Conservation (phyloP, 2,113 vertebrate species). For the Dolichotis patagonum region DNA sequence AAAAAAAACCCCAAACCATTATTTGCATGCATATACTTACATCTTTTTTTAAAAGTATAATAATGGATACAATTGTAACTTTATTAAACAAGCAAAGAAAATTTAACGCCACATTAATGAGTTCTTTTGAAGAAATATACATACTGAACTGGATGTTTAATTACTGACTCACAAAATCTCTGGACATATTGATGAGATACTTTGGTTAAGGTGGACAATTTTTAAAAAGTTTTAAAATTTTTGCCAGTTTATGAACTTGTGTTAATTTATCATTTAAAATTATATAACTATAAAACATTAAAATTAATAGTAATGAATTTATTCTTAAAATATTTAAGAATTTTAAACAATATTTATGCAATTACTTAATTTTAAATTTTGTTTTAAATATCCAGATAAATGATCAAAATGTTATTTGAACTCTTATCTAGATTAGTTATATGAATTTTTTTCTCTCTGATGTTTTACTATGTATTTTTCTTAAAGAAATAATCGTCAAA, state of each 20-base stretch:
- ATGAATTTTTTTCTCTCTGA: not conserved
- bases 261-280: not conserved
- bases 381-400: not conserved
- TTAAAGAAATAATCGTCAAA: not conserved
- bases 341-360: not conserved
- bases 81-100: not conserved
- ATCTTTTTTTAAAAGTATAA: not conserved
- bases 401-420: not conserved
- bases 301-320: not conserved
- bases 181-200: not conserved
- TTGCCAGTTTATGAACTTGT: not conserved
- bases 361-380: not conserved
- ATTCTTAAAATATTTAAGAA: not conserved
- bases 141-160: not conserved
- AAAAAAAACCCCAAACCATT: constrained; percentile 28
- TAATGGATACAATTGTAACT: not conserved
- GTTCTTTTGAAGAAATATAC: not conserved
- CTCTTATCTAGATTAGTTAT: not conserved
- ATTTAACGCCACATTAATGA: not conserved
- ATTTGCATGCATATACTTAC: not conserved
- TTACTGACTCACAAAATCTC: not conserved
- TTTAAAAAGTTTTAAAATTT: not conserved
- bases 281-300: not conserved
- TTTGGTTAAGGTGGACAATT: not conserved
- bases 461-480: not conserved